These are phyloP conservation scores for Brenthis ino DNA, from an alignment of 2,888 invertebrate genomes.

Conservation along the genomic window DNA sequence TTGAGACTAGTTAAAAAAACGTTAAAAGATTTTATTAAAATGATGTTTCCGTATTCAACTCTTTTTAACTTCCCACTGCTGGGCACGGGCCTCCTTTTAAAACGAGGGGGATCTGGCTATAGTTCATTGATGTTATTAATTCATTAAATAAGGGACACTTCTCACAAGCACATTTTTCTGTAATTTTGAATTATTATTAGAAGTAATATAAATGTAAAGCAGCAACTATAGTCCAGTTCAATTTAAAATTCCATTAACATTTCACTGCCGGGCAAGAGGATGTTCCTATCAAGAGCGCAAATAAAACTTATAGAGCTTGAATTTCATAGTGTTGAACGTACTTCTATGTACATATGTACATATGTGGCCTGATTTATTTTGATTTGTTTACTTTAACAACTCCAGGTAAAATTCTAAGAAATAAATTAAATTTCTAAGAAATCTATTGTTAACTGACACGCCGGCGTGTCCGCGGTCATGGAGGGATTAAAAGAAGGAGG, in stretches of 20 bases:
- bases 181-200: conserved; percentile 5
- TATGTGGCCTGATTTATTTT: neutral
- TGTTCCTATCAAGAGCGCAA: conserved; percentile 28
- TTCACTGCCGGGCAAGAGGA: conserved; percentile 34
- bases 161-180: neutral
- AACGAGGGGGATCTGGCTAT: no score
- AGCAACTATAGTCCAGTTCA: conserved; percentile 24
- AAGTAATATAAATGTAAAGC: conserved; percentile 8
- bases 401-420: no score
- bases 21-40: no score
- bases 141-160: neutral
- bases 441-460: no score
- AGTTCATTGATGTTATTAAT: neutral
- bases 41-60: no score
- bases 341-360: neutral
- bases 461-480: no score
- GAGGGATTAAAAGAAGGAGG: no score
- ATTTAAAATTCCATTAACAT: conserved; percentile 36
- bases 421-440: no score
- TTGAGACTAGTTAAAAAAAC: no score
- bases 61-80: no score
- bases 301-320: conserved; percentile 8
- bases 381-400: no score
- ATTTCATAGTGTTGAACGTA: neutral
- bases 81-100: no score